Evolutionary conservation across 2,888 invertebrate genomes (phyloP).

Genomic region (Operophtera brumata): DNA sequence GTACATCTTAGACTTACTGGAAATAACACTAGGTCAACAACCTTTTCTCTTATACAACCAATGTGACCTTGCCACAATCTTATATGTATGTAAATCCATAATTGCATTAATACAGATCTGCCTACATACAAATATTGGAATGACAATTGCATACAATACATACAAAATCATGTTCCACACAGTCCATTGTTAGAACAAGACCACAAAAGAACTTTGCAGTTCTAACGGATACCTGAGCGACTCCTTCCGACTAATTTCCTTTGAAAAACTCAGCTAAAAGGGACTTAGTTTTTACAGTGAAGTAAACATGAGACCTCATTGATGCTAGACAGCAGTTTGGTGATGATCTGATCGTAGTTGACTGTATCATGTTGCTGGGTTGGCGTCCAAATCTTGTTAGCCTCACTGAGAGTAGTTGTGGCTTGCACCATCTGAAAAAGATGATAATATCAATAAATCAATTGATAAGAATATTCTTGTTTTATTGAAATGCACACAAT

Average conservation of each 20-base stretch:
- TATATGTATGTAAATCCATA: background rate
- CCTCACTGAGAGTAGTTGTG: constrained; percentile 53
- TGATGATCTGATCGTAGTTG: constrained; percentile 58
- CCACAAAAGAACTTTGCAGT: background rate
- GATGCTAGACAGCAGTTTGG: constrained; percentile 59
- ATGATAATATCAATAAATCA: constrained; percentile 1
- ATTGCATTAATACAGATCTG: no score
- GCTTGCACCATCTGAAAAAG: constrained; percentile 63
- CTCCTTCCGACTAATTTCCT: background rate
- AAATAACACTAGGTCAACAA: constrained; percentile 24
- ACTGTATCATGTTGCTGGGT: constrained; percentile 42
- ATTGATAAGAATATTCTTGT: background rate
- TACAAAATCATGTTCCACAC: background rate
- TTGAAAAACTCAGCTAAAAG: background rate
- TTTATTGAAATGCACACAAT: background rate
- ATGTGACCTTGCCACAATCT: constrained; percentile 1
- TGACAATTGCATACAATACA: background rate
- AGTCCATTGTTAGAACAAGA: background rate
- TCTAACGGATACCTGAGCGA: background rate
- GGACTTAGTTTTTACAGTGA: constrained; percentile 54
- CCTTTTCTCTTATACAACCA: constrained; percentile 13
- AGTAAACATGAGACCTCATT: constrained; percentile 67
- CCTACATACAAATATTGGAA: no score
- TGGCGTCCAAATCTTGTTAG: constrained; percentile 48
- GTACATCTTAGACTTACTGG: background rate